Evolutionary conservation across 2,113 vertebrate species (phyloP).

Genomic region (Epinephelus fuscoguttatus): DNA sequence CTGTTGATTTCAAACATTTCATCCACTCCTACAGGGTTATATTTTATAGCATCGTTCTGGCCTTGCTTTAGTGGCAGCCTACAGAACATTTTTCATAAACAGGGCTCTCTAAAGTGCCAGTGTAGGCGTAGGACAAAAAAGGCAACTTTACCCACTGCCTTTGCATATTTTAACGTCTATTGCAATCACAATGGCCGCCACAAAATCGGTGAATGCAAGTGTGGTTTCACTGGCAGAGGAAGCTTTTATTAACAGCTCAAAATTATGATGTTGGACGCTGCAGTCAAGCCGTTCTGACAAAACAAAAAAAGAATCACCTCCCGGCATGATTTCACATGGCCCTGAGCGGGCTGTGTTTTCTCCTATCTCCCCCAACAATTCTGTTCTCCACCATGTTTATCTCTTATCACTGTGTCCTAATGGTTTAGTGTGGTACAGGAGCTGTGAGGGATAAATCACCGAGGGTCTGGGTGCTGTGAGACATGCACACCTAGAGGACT

Average conservation of each 20-base stretch:
- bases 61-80: slow-evolving; percentile 43
- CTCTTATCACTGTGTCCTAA: slow-evolving; percentile 62
- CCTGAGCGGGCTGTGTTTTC: slow-evolving; percentile 14
- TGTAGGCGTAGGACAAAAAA: slow-evolving; percentile 49
- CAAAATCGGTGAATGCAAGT: slow-evolving; percentile 37
- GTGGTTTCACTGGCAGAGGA: slow-evolving; percentile 34
- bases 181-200: slow-evolving; percentile 26
- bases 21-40: slow-evolving; percentile 2
- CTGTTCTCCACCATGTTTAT: slow-evolving; percentile 54
- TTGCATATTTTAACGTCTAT: slow-evolving; percentile 33
- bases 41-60: slow-evolving; percentile 23
- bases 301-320: slow-evolving; percentile 5
- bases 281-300: slow-evolving; percentile 4
- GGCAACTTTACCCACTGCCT: slow-evolving; percentile 18
- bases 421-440: slow-evolving; percentile 54
- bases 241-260: slow-evolving; percentile 46
- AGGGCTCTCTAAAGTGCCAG: slow-evolving; percentile 47
- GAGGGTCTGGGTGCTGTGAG: slow-evolving; percentile 47
- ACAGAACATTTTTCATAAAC: slow-evolving; percentile 32
- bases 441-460: slow-evolving; percentile 67
- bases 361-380: slow-evolving; percentile 24
- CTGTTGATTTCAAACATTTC: slow-evolving; percentile 40
- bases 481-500: slow-evolving; percentile 57
- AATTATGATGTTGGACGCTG: slow-evolving; percentile 40
- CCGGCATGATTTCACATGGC: slow-evolving; percentile 13